Evolutionary conservation across 2,888 invertebrate species (phyloP), one percentile per base, ranked within the genome.

Genomic region (Mesochorus sp.): DNA sequence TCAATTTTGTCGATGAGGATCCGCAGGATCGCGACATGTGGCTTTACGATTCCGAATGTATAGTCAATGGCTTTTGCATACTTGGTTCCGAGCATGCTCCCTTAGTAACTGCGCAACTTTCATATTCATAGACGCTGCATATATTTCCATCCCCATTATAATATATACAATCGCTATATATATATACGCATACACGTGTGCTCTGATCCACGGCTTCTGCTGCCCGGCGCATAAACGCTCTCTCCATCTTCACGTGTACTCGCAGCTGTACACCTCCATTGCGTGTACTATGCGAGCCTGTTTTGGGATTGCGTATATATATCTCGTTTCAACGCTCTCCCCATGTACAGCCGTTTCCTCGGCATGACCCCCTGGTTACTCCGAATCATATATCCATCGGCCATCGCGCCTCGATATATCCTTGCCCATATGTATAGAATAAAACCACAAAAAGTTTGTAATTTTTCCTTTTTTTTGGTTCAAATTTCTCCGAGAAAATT

Each of bases 61-160:
- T 28, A 8, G 31, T 6, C 17, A 24, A 44, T 14, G 34, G 6
- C 37, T 49, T 53, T 67, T 10, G 3, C 14, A 53, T 55, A 76
- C 76, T 67, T n/a, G 68, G 42, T 77, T 68, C 57, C 76, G 49
- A 66, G 80, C 81, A 88, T 88, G 87, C 86, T 87, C 86, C 85
- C 88, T 88, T 88, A 88, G 85, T 87, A 87, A 80, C 82, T 81
- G 82, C 80, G 82, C 84, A 87, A 87, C 87, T 88, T 88, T 88
- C 86, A 87, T 87, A 88, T 88, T 88, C 87, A 88, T 88, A 88
- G 86, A 85, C 84, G 85, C 83, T 86, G 85, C 86, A 85, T 88
- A 87, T 87, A 88, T 87, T 88, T 84, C 82, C 83, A 84, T 85
- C 77, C 81, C 79, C 78, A 85, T 86, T 84, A 86, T 80, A 76